Evolutionary conservation across 2,797 vertebrate species (phyloP), one percentile per base, ranked within the genome.

Genomic region (Notoglanidium macrostoma): DNA sequence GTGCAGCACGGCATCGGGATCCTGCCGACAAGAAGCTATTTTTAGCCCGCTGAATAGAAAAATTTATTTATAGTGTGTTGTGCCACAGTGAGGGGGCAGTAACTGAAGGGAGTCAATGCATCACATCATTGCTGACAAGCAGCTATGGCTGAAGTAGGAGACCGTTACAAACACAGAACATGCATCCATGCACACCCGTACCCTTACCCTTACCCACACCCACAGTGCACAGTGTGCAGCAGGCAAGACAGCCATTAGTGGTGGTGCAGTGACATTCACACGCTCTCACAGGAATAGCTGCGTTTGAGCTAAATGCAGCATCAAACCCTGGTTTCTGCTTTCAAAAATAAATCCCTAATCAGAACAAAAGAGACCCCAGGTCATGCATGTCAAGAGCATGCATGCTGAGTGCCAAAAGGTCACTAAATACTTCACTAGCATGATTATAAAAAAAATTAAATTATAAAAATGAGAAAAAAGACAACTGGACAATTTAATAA

Each of bases 11-110:
- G 67, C 55, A 87, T 55, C 86, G 87, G 79, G 51, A 74, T 88
- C 88, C 85, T 88, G 77, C 86, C 14, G 29, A 90, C 87, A 87
- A 88, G 51, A 44, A 67, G 86, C 87, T 93, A 93, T 93, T 92
- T 93, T 91, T 91, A 92, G 90, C 85, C 46, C 86, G 63, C 26
- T 85, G 87, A 92, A 89, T 85, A 90, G 90, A 90, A 78, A 84
- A 76, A 90, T 91, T 5, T 93, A 93, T 93, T 93, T 92, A 90
- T 93, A 92, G 92, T 70, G 88, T 84, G 90, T 85, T 91, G 76
- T 85, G 89, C 88, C 90, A 88, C 89, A 83, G 81, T 73, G 85
- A 85, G 84, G 86, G 80, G 89, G 83, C 73, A 23, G 82, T 74
- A 89, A 80, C 87, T 90, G 88, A 61, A 83, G 90, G 88, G 86